Evolutionary conservation across 2,113 vertebrate genomes (phyloP).

Genomic region (Pao palembangensis): DNA sequence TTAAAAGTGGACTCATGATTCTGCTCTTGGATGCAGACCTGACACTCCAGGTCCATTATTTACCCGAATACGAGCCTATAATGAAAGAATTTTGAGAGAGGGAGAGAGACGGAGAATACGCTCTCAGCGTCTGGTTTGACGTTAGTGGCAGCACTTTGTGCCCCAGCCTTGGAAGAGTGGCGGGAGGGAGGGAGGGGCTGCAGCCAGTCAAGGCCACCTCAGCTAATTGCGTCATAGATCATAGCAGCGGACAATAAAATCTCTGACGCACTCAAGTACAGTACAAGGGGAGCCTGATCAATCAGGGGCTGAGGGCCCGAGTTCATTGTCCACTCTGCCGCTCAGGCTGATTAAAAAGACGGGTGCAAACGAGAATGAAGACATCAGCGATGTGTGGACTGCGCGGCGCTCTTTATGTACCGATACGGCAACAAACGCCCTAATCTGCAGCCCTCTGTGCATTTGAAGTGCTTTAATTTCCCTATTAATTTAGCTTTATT

Average conservation of each 20-base stretch:
- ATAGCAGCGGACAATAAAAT: slow-evolving; percentile 48
- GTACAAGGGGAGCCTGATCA: slow-evolving; percentile 43
- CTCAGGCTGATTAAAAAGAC: slow-evolving; percentile 38
- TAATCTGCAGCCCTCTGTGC: neutral
- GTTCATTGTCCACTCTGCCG: slow-evolving; percentile 27
- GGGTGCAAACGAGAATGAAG: slow-evolving; percentile 30
- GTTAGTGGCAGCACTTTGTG: slow-evolving; percentile 39
- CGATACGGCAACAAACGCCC: neutral
- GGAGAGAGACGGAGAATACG: neutral
- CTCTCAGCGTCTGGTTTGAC: slow-evolving; percentile 44
- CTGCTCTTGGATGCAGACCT: slow-evolving; percentile 65
- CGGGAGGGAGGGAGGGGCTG: slow-evolving; percentile 35
- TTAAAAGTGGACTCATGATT: slow-evolving; percentile 72
- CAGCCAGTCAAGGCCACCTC: slow-evolving; percentile 48
- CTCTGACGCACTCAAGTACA: slow-evolving; percentile 37
- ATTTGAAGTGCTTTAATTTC: too few relatives aligned
- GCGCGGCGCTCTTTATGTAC: slow-evolving; percentile 8
- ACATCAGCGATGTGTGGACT: slow-evolving; percentile 24
- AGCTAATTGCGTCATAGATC: slow-evolving; percentile 59
- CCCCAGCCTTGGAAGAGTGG: slow-evolving; percentile 48
- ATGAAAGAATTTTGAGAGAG: slow-evolving; percentile 62
- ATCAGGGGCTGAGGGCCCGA: slow-evolving; percentile 42
- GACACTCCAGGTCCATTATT: slow-evolving; percentile 54
- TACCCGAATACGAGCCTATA: slow-evolving; percentile 65
- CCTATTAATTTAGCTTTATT: too few relatives aligned